These are phyloP conservation scores for Cladorhizidae sp. DNA, from an alignment of 37 sponge, comb jelly and placozoan species.

Conservation along the genomic window DNA sequence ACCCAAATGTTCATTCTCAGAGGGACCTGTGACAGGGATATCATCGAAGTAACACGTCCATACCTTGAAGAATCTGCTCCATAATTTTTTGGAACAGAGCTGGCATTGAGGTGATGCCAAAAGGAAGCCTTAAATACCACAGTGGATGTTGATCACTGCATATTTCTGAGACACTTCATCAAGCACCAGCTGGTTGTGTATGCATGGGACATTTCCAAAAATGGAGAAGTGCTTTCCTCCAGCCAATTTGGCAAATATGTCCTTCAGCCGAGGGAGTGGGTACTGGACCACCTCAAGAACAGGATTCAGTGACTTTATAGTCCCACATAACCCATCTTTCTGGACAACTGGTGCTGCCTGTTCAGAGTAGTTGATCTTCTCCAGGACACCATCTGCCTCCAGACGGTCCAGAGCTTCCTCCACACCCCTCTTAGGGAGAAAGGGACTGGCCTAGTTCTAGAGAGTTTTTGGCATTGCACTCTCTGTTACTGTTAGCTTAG, in stretches of 20 bases:
- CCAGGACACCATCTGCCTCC: conserved; percentile 27
- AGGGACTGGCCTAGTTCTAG: conserved; percentile 16
- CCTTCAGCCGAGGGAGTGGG: no score
- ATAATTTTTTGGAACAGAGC: conserved; percentile 10
- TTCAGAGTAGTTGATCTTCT: conserved; percentile 25
- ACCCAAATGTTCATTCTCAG: conserved; percentile 24
- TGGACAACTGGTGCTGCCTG: conserved; percentile 49
- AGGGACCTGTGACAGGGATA: conserved; percentile 31
- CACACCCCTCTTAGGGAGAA: conserved; percentile 8
- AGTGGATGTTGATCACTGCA: conserved; percentile 16
- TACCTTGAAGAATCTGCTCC: conserved; percentile 22
- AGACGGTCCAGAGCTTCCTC: conserved; percentile 24
- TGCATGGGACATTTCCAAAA: no score
- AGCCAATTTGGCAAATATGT: no score
- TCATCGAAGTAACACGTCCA: conserved; percentile 40
- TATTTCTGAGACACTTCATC: conserved; percentile 27
- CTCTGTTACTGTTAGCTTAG: conserved; percentile 1
- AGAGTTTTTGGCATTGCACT: conserved; percentile 6
- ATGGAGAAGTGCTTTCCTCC: conserved; percentile 32
- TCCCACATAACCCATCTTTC: no score
- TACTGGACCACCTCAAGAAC: no score
- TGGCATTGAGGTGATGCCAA: conserved; percentile 4
- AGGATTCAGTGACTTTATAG: conserved; percentile 50
- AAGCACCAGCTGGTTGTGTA: conserved; percentile 5
- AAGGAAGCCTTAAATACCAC: conserved; percentile 5